Evolutionary conservation across 2,888 invertebrate genomes (phyloP), one percentile per base, ranked within the genome.

Genomic region (Cheilosia vernalis): DNA sequence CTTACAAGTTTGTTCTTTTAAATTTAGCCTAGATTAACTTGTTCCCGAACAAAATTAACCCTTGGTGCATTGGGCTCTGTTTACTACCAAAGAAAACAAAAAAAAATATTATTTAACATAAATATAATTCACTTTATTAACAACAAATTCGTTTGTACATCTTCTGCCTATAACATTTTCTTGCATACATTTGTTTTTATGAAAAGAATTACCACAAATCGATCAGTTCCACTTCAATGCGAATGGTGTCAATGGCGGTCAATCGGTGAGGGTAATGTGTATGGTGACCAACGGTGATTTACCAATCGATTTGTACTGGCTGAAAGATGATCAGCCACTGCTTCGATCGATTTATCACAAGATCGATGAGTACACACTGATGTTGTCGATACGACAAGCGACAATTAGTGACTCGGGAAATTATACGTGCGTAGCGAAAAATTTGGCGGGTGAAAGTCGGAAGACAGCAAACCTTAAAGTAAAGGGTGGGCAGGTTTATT

Each of bases 271-370:
- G 87, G 91, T 93, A 58, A 92, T 93, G 90, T 96, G 96, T 92
- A 95, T 95, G 88, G 94, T 95, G 88, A 93, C 94, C 87, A 94
- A 95, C 89, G 96, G 97, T 85, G 97, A 97, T 92, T 93, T 96
- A 88, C 97, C 97, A 63, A 93, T 97, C 87, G 94, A 94, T 88
- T 95, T 97, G 80, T 93, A 93, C 86, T 97, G 94, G 94, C 90
- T 93, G 47, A 93, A 94, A 89, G 92, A 94, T 88, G 92, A 92
- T 70, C 89, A 91, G 79, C 90, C 91, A 2, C 84, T 91, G 80
- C 83, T 90, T 40, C 89, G 91, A 77, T 90, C 91, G 67, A 90
- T 91, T 55, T 90, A 91, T 87, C 92, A 92, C 87, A 92, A 92
- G 88, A 91, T 92, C 72, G 93, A 93, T 89, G 93, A 93, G 86